A percentile compares a stretch with the other conserved stretches of the same genome.
These are phyloP conservation scores for Hemaris fuciformis DNA, from an alignment of 2,888 invertebrate genomes.

Conservation along the genomic window DNA sequence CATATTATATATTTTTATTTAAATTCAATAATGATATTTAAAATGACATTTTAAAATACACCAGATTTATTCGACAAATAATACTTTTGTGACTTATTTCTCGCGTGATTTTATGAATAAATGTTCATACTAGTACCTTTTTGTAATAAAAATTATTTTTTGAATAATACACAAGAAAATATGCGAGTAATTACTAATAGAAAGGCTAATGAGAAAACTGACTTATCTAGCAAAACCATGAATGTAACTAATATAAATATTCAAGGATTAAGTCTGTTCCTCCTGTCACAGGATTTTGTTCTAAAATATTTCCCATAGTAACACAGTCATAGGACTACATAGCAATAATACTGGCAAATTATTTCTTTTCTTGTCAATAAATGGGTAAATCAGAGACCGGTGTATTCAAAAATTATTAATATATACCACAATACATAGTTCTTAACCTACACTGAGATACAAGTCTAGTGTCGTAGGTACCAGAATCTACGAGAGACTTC, in stretches of 20 bases:
- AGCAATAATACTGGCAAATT: no score
- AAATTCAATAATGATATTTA: not conserved
- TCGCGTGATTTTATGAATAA: not conserved
- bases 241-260: no score
- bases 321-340: not conserved
- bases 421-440: no score
- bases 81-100: not conserved
- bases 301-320: no score
- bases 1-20: not conserved
- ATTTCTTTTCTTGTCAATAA: no score
- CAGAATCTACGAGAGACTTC: no score
- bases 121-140: not conserved
- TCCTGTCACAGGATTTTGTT: no score
- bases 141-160: not conserved
- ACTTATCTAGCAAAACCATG: not conserved
- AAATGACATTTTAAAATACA: not conserved
- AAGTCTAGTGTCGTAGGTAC: no score
- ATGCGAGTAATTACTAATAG: not conserved
- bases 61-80: not conserved
- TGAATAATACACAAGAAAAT: not conserved
- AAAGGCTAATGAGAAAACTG: not conserved
- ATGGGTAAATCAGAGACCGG: no score
- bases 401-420: no score
- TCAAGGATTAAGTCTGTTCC: no score
- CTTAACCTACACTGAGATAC: no score